These are phyloP conservation scores for Hirtodrosophila alboralis DNA, from an alignment of 2,888 invertebrate genomes.

Conservation along the genomic window DNA sequence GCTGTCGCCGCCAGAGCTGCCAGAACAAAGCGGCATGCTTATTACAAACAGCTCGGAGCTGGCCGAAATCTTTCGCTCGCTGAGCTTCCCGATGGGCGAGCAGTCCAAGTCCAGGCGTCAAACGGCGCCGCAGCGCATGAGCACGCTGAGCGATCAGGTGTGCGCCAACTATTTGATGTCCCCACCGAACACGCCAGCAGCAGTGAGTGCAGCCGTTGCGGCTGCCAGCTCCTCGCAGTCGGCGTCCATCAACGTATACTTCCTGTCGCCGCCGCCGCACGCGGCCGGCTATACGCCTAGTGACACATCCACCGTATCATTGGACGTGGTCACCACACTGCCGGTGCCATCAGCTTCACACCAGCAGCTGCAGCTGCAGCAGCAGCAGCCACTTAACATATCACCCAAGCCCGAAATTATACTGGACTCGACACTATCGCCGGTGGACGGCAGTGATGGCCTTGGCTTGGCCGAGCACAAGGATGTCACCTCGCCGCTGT, in stretches of 20 bases:
- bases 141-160: slow-evolving; percentile 83
- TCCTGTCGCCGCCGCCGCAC: slow-evolving; percentile 82
- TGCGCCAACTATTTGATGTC: slow-evolving; percentile 81
- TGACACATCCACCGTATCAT: slow-evolving; percentile 83
- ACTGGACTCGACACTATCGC: slow-evolving; percentile 83
- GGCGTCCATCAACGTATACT: slow-evolving; percentile 83
- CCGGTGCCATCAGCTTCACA: slow-evolving; percentile 60
- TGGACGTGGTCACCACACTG: slow-evolving; percentile 82
- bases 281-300: slow-evolving; percentile 77
- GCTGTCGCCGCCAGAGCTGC: slow-evolving; percentile 79
- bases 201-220: slow-evolving; percentile 21
- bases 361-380: slow-evolving; percentile 30
- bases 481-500: slow-evolving; percentile 80
- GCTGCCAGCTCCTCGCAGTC: slow-evolving; percentile 48
- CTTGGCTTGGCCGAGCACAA: slow-evolving; percentile 68
- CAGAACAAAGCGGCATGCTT: slow-evolving; percentile 79
- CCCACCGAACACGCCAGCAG: slow-evolving; percentile 83
- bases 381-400: slow-evolving; percentile 62
- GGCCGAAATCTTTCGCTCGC: slow-evolving; percentile 82
- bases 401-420: slow-evolving; percentile 84
- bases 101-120: slow-evolving; percentile 45
- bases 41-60: slow-evolving; percentile 81
- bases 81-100: slow-evolving; percentile 82
- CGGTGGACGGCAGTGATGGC: slow-evolving; percentile 62
- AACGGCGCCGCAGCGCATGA: slow-evolving; percentile 80